Percentiles rank a stretch among this genome's conserved stretches.
phyloP scores from a whole-genome alignment of 2,797 vertebrate genomes.

The Poecilia wingei region DNA sequence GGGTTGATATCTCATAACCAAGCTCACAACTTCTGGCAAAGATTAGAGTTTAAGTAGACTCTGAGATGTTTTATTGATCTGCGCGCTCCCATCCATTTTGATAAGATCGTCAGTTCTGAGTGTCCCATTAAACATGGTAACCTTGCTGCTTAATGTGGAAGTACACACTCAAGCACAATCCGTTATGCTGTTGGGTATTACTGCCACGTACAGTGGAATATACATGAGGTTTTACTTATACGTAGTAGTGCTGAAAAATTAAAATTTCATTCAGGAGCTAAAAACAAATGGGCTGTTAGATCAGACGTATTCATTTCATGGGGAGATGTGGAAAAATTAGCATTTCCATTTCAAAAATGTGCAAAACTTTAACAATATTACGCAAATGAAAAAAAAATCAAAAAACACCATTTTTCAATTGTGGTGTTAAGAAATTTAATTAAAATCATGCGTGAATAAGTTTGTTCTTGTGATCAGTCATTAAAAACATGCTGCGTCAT shows the following conservation, averaged over 20 bases:
- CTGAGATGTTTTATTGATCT: conserved; percentile 66
- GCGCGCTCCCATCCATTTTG: conserved; percentile 35
- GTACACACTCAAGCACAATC: conserved; percentile 6
- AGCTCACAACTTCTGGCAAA: conserved; percentile 45
- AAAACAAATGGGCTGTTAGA: neutral
- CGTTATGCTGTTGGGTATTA: conserved; percentile 13
- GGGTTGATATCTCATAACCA: conserved; percentile 58
- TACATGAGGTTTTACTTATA: neutral
- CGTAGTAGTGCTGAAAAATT: neutral
- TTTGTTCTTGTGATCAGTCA: too few species aligned
- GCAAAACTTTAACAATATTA: too few species aligned
- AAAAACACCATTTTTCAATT: too few species aligned
- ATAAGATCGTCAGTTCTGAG: conserved; percentile 59
- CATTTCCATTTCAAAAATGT: too few species aligned
- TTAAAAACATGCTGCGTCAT: too few species aligned
- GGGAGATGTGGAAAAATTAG: too few species aligned
- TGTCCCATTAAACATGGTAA: conserved; percentile 46
- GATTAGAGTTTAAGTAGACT: conserved; percentile 61
- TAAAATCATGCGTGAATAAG: too few species aligned
- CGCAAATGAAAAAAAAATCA: too few species aligned
- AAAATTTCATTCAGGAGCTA: neutral
- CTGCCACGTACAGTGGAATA: neutral
- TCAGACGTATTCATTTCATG: neutral
- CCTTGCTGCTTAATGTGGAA: conserved; percentile 40
- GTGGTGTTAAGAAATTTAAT: too few species aligned